Evolutionary conservation across 2,888 invertebrate species (phyloP).

Genomic region (Apodemia mormo): DNA sequence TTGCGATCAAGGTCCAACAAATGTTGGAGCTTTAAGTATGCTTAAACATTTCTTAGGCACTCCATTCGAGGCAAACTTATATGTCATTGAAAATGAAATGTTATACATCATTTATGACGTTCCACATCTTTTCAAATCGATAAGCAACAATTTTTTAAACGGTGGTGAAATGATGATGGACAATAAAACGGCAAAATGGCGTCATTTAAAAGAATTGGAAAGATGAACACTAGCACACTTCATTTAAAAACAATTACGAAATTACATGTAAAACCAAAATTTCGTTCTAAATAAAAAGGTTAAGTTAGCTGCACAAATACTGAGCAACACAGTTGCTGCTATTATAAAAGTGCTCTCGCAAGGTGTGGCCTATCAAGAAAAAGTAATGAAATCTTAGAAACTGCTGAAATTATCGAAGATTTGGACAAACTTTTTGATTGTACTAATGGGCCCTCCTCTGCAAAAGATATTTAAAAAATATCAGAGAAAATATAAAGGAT

Average conservation of each 20-base stretch:
- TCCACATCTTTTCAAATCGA: background rate
- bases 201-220: background rate
- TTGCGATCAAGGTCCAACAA: too few species aligned
- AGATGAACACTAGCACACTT: background rate
- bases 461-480: background rate
- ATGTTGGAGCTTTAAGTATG: background rate
- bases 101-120: background rate
- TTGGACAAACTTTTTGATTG: too few species aligned
- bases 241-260: background rate
- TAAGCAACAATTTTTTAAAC: background rate
- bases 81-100: background rate
- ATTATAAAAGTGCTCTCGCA: background rate
- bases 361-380: background rate
- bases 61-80: background rate
- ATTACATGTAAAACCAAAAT: background rate
- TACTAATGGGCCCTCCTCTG: background rate
- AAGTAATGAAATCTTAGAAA: background rate
- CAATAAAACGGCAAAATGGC: constrained; percentile 4
- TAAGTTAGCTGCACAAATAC: background rate
- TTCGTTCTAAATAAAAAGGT: background rate
- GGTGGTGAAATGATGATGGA: background rate
- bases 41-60: background rate
- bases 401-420: background rate
- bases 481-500: too few species aligned
- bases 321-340: background rate